Evolutionary conservation across 2,888 invertebrate genomes (phyloP).

Genomic region (Acleris holmiana): DNA sequence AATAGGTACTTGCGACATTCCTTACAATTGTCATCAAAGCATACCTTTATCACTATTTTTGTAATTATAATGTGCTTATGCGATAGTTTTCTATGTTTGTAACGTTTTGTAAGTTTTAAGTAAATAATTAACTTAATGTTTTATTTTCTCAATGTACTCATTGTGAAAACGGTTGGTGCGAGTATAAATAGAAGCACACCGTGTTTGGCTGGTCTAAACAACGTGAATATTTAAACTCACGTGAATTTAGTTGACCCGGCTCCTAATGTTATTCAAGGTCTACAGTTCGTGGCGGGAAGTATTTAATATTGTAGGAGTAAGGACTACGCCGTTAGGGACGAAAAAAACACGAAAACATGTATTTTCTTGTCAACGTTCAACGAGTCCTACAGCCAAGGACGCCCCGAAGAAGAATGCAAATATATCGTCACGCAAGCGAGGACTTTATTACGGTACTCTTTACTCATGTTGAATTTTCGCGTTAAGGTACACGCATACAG

Average conservation of each 20-base stretch:
- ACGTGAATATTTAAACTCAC: constrained; percentile 59
- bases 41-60: neutral
- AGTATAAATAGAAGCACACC: constrained; percentile 26
- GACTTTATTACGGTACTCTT: neutral
- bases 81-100: too few relatives aligned
- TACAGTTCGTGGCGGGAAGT: constrained; percentile 39
- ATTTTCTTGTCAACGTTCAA: constrained; percentile 27
- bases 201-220: constrained; percentile 40
- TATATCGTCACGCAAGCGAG: constrained; percentile 2
- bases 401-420: constrained; percentile 11
- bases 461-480: constrained; percentile 8
- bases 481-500: constrained; percentile 46
- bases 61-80: too few relatives aligned
- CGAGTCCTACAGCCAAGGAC: constrained; percentile 12
- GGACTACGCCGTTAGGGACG: constrained; percentile 28
- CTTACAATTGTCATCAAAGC: constrained; percentile 4
- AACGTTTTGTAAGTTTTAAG: neutral
- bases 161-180: neutral
- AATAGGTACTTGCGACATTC: constrained; percentile 48
- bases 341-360: constrained; percentile 30
- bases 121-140: neutral
- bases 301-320: constrained; percentile 43
- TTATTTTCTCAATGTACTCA: too few relatives aligned
- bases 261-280: constrained; percentile 55
- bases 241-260: constrained; percentile 63